A percentile compares a stretch with the other conserved stretches of the same genome.
These are phyloP conservation scores for Mus caroli DNA, from an alignment of 2,797 vertebrate species.

Conservation along the genomic window DNA sequence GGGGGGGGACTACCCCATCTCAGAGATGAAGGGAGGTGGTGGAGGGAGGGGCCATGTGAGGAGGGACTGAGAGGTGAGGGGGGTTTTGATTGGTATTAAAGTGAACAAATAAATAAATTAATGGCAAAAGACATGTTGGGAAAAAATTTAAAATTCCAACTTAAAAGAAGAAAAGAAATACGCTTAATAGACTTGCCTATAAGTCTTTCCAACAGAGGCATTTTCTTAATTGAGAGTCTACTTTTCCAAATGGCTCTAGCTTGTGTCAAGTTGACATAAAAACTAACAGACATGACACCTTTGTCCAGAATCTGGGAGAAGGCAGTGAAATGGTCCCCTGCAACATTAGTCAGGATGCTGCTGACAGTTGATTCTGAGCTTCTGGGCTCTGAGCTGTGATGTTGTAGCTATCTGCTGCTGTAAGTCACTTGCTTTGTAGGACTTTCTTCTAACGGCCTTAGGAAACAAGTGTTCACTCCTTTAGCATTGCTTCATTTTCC, in stretches of 20 bases:
- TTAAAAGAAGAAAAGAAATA: not conserved
- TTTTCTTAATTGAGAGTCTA: not conserved
- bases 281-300: not conserved
- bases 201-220: not conserved
- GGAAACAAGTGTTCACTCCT: not conserved
- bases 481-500: not conserved
- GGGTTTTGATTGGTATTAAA: not conserved
- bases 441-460: not conserved
- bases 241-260: not conserved
- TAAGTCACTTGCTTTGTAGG: not conserved
- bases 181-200: not conserved
- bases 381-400: not conserved
- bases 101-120: not conserved
- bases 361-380: not conserved
- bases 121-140: not conserved
- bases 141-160: not conserved
- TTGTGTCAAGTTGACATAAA: not conserved
- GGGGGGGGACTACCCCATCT: not conserved
- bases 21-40: not conserved
- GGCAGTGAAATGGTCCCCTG: not conserved
- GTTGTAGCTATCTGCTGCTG: not conserved
- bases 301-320: not conserved
- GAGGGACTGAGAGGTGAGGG: not conserved
- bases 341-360: not conserved
- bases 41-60: not conserved